Percentiles rank a stretch among this genome's conserved stretches.
Evolutionary conservation across 1,140 invertebrate genomes (phyloP).

Genomic region (Aleiodes sp.): DNA sequence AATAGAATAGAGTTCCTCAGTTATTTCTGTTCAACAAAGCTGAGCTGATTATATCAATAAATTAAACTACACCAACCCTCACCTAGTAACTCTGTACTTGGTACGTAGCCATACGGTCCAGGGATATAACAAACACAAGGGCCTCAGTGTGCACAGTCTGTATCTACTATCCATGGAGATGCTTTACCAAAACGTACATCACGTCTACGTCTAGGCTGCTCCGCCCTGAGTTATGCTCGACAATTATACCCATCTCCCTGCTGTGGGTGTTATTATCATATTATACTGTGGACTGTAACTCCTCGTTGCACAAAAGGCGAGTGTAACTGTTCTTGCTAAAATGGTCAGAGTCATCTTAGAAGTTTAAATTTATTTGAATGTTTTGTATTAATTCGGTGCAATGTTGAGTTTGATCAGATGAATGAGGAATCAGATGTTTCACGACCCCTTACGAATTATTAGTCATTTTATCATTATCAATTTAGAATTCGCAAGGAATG

Average conservation of each 20-base stretch:
- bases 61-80: conserved; percentile 50
- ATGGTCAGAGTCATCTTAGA: background rate
- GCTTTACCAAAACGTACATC: conserved; percentile 61
- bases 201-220: conserved; percentile 56
- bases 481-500: too few relatives aligned
- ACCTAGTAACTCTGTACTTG: background rate
- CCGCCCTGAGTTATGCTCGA: conserved; percentile 63
- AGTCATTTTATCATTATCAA: too few relatives aligned
- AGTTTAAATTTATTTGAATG: background rate
- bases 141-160: background rate
- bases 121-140: background rate
- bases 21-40: conserved; percentile 56
- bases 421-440: too few relatives aligned
- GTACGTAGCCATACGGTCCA: background rate
- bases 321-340: background rate
- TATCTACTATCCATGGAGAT: conserved; percentile 28
- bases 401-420: background rate
- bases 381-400: too few relatives aligned
- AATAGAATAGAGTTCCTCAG: conserved; percentile 31
- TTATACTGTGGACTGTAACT: conserved; percentile 49
- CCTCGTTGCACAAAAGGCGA: background rate
- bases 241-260: conserved; percentile 61
- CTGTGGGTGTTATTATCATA: conserved; percentile 62
- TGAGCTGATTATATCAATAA: conserved; percentile 65
- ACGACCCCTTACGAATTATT: too few relatives aligned